Evolutionary conservation across 2,797 vertebrate species (phyloP), one percentile per base, ranked within the genome.

Genomic region (Siniperca obscura): DNA sequence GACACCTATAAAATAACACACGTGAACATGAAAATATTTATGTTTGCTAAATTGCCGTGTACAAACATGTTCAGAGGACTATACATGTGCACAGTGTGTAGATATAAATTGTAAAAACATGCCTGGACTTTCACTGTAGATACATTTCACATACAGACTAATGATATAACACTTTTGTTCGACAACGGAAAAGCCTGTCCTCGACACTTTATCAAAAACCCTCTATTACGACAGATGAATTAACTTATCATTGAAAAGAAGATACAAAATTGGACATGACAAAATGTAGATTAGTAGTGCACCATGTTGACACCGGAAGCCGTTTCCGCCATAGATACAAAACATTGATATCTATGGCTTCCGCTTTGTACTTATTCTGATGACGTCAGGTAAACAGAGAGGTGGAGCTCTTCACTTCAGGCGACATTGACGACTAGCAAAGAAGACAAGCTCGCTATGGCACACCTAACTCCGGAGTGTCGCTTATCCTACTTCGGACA

Each of bases 321-420:
- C 5, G 22, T 42, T 44, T 81, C 34, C 36, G 36, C 36, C 36
- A 36, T 5, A 1, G 36, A 7, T 6, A 36, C 36, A 36, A 36
- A 36, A 36, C 36, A 7, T 36, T 36, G 5, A 36, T 36, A 6
- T 36, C 36, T 36, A 36, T 36, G 36, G 22, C 38, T 44, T 81
- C 34, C 34, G 53, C 5, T 6, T 7, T 38, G 25, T 4, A 1
- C 8, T 11, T 13, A 1, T 11, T 14, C 17, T 12, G 12, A 13
- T 90, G 82, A 83, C 90, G 90, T 91, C 71, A 70, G 3, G 83
- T 92, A 89, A 93, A 92, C 91, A 93, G 19, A 70, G 50, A 60
- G 93, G 91, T 11, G 91, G 90, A 52, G 85, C 84, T 82, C 4
- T 7, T 65, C 1, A 44, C 60, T 71, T 68, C 8, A 1, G 46